phyloP scores from a whole-genome alignment of 2,797 vertebrate genomes.

The Sphenodon punctatus region DNA sequence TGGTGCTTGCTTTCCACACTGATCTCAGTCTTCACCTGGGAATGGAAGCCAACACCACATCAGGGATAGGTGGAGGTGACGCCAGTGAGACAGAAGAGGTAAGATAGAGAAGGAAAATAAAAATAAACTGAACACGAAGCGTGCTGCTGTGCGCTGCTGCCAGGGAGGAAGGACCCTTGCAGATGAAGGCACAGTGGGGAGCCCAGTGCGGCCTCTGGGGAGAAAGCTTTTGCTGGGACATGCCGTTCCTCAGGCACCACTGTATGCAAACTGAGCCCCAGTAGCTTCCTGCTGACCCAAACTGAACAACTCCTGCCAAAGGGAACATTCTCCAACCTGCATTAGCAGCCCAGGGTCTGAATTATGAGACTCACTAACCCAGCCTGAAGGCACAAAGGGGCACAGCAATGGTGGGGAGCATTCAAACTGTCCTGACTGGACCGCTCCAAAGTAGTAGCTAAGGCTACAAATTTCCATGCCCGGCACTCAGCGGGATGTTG shows the following conservation, averaged over 20 bases:
- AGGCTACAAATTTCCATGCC: not conserved
- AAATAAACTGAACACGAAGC: not conserved
- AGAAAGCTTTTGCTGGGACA: not conserved
- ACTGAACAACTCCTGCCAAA: not conserved
- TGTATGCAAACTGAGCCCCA: not conserved
- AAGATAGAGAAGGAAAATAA: not conserved
- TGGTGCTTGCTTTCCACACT: slow-evolving; percentile 93
- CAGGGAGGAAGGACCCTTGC: not conserved
- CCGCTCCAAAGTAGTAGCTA: not conserved
- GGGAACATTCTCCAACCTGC: not conserved
- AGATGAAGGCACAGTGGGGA: not conserved
- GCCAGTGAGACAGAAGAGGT: not conserved
- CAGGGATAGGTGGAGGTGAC: not conserved
- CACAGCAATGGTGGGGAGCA: no score
- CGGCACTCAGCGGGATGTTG: no score
- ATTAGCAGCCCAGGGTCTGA: no score
- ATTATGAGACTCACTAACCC: no score
- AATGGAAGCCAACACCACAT: not conserved
- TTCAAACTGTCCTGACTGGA: not conserved
- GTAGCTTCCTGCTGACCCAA: not conserved
- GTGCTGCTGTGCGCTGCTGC: not conserved
- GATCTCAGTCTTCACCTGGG: slow-evolving; percentile 93
- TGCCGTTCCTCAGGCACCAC: not conserved
- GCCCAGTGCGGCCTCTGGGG: not conserved
- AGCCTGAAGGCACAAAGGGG: not conserved